These are phyloP conservation scores for Pantherophis alleghaniensis DNA, from an alignment of 2,797 vertebrate genomes.

Conservation along the genomic window DNA sequence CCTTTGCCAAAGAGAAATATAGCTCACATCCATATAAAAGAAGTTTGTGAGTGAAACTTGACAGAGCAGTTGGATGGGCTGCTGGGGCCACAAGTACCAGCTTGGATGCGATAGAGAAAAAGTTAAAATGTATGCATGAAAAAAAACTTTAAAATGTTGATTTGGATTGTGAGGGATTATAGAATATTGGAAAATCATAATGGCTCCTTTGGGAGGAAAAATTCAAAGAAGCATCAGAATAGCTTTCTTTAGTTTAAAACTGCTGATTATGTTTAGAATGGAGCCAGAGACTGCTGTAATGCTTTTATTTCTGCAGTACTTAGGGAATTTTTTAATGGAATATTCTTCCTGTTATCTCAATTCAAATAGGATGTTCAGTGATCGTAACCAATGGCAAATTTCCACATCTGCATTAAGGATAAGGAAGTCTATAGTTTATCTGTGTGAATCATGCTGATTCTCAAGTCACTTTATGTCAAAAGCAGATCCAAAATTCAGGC, in stretches of 20 bases:
- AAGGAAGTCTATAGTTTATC: not conserved
- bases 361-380: not conserved
- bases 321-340: not conserved
- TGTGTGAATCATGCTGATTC: not conserved
- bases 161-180: slow-evolving; percentile 34
- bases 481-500: not conserved
- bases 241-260: not conserved
- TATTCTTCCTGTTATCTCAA: not conserved
- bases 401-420: not conserved
- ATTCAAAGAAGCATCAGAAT: not conserved
- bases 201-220: not conserved
- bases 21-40: not conserved
- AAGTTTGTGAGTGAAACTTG: slow-evolving; percentile 1
- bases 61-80: not conserved
- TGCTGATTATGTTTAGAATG: not conserved
- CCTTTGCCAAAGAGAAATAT: not conserved
- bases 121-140: not conserved
- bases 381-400: not conserved
- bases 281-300: not conserved
- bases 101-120: slow-evolving; percentile 27
- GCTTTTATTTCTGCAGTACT: not conserved
- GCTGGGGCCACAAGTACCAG: not conserved
- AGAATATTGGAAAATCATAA: slow-evolving; percentile 25
- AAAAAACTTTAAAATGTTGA: slow-evolving; percentile 4
- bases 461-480: not conserved